phyloP scores from a whole-genome alignment of 2,888 invertebrate genomes.

The Acronicta leporina region DNA sequence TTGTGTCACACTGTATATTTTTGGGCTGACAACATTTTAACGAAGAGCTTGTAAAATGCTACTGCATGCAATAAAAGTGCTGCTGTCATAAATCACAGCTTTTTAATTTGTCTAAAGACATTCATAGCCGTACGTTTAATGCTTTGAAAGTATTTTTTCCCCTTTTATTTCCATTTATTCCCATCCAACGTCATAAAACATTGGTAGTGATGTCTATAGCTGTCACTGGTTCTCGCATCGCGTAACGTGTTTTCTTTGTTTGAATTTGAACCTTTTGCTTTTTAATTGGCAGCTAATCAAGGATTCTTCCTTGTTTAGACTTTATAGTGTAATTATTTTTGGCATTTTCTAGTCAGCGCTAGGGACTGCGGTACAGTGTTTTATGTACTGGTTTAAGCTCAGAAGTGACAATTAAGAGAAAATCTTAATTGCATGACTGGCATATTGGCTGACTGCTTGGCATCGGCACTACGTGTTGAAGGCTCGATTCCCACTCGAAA shows the following conservation, averaged over 20 bases:
- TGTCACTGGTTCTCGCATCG: constrained; percentile 62
- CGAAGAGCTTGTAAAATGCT: constrained; percentile 55
- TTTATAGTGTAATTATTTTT: not conserved
- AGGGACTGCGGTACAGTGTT: too few relatives aligned
- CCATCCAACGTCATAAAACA: constrained; percentile 74
- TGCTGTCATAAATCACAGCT: constrained; percentile 73
- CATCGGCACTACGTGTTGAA: too few relatives aligned
- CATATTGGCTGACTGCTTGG: too few relatives aligned
- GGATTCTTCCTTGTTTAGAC: constrained; percentile 3
- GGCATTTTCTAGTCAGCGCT: too few relatives aligned
- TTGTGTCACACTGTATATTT: constrained; percentile 42
- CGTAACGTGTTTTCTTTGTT: constrained; percentile 55
- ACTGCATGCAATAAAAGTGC: constrained; percentile 57
- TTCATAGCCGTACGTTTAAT: constrained; percentile 70
- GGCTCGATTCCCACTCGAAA: too few relatives aligned
- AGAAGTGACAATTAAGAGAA: too few relatives aligned
- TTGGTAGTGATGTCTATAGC: constrained; percentile 66
- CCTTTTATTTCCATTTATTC: constrained; percentile 74
- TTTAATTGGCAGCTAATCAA: constrained; percentile 44
- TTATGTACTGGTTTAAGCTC: too few relatives aligned
- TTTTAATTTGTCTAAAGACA: constrained; percentile 79
- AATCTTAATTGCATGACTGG: too few relatives aligned
- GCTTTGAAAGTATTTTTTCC: constrained; percentile 72
- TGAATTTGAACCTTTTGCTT: constrained; percentile 41
- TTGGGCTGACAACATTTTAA: constrained; percentile 48